Evolutionary conservation across 2,888 invertebrate species (phyloP), one percentile per base, ranked within the genome.

Genomic region (Hydrotaea diabolus): DNA sequence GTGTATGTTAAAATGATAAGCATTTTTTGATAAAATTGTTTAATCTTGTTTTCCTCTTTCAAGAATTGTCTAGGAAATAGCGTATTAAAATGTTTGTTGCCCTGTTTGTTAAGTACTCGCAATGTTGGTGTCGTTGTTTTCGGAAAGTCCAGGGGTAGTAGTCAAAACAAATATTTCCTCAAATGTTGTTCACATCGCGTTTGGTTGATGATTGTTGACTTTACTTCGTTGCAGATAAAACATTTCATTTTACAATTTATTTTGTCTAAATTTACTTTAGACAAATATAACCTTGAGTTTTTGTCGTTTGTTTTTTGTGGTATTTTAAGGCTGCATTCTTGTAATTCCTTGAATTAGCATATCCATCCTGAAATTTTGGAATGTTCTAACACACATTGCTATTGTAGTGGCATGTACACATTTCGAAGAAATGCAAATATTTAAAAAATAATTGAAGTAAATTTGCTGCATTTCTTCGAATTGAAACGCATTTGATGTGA

Each of bases 21-120:
- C 72, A 71, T 77, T 74, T 71, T n/a, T 13, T 75, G 80, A 84
- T 84, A 84, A 84, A 80, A 80, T 80, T 64, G 13, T 77, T 78
- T 77, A 64, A 64, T 81, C 81, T 84, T 84, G 77, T 77, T 83
- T 17, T 23, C 26, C 15, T 59, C 59, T 59, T 59, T 26, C 43
- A 55, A 62, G 73, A 69, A 80, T 57, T 46, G 64, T 55, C 31
- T 62, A 23, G 36, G 21, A 66, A 66, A 77, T 53, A 19, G n/a
- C 11, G 69, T 26, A 55, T 62, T 49, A 19, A 7, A 9, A 36
- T 49, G 36, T 53, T 31, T 59, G 26, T 17, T 77, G 4, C 13
- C n/a, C 49, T 2, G n/a, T 13, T 49, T n/a, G n/a, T 49, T n/a
- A 13, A 49, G 49, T n/a, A 49, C n/a, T 2, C 7, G 2, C n/a